Base-by-base conservation (phyloP, 2,888 invertebrate species). In the Dione vanillae region DNA sequence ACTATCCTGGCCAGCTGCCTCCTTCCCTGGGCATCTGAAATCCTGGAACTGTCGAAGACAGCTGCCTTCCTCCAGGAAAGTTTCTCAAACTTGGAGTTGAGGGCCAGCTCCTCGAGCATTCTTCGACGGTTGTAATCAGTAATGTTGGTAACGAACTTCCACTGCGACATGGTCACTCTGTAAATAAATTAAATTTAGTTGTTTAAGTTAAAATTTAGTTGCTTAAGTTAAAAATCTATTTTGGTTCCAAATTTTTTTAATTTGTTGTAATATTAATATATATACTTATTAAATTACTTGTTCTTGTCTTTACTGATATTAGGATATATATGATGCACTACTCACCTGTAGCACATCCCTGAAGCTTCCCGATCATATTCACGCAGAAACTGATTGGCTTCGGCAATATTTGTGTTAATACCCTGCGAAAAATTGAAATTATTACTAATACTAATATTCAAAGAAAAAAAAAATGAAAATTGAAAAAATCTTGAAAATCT, bases 141-240 rank as follows among this genome's bases (percentile, higher is more conserved):
- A 75, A 96, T 95, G 84, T 97, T 97, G 8, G 96, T 96, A 9
- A 96, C 95, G 81, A 96, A 97, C 69, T 94, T 94, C 96, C 97
- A 97, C 81, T 96, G 96, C 0, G 96, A 95, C 76, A 94, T 94
- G 64, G 95, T 95, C 2, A 96, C 95, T 74, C 95, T 93, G 84
- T 5, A 51, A 61, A 45, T 1, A n/a, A 43, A 19, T 35, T 45
- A 54, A 6, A 16, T 45, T 35, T 7, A 10, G 27, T 43, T 20
- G 5, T 3, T 27, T 27, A 5, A 5, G 27, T 2, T 27, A 2
- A 27, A 27, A 27, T 27, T 27, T 27, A 27, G 5, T n/a, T n/a
- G n/a, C 27, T 27, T 3, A 27, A 27, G 5, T 3, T 27, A 27
- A 5, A 3, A 27, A 27, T 27, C 27, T 27, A 27, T 27, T 27